A percentile compares a stretch with the other conserved stretches of the same genome.
Conservation (phyloP, 2,113 vertebrate species). For the human (Homo sapiens) region DNA sequence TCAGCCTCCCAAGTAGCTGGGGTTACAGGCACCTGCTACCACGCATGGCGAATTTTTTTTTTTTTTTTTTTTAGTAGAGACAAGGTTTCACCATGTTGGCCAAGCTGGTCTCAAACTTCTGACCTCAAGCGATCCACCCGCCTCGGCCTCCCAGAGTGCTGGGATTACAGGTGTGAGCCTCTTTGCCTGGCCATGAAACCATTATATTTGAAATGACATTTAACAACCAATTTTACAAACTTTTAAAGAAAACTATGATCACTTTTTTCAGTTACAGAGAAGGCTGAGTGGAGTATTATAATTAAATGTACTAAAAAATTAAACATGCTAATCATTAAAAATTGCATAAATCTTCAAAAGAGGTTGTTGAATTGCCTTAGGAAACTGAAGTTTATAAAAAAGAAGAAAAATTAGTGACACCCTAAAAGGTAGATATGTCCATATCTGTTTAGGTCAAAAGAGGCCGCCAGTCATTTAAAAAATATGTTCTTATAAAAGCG, state of each 20-base stretch:
- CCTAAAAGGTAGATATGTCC: not conserved
- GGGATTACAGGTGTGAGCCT: too few relatives aligned
- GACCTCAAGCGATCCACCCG: too few relatives aligned
- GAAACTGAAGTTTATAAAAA: not conserved
- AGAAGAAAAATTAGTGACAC: not conserved
- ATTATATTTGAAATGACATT: not conserved
- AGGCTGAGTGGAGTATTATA: not conserved
- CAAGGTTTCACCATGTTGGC: too few relatives aligned
- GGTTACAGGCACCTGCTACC: too few relatives aligned
- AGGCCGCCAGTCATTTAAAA: not conserved
- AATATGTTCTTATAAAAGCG: not conserved
- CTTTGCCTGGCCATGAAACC: too few relatives aligned
- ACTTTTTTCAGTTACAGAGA: not conserved
- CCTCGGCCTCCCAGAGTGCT: too few relatives aligned
- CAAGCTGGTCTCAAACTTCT: too few relatives aligned
- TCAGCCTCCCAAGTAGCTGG: too few relatives aligned
- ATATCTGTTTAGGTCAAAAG: not conserved
- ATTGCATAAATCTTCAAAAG: not conserved
- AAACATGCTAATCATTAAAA: not conserved
- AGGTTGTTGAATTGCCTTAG: not conserved
- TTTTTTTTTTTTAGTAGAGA: too few relatives aligned
- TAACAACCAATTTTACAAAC: not conserved
- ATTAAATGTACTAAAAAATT: not conserved
- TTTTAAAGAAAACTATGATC: not conserved
- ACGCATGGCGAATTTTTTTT: too few relatives aligned